Percentiles rank a stretch among this genome's conserved stretches.
Evolutionary conservation across 2,888 invertebrate genomes (phyloP).

Genomic region (Athrips mouffetella): DNA sequence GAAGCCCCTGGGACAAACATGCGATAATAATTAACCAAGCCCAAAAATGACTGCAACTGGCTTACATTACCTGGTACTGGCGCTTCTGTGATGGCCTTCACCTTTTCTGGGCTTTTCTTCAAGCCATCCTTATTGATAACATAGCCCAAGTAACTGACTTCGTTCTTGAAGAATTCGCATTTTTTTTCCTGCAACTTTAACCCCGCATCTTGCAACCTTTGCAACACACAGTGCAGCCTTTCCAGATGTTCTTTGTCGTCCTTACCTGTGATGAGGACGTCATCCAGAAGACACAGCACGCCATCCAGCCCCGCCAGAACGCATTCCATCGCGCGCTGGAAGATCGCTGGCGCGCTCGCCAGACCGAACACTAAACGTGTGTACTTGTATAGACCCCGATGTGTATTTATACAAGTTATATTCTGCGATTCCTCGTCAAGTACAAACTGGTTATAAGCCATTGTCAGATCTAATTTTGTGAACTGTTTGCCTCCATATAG

Average conservation of each 20-base stretch:
- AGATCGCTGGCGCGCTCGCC: constrained; percentile 25
- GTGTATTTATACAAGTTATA: constrained; percentile 8
- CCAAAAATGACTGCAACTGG: no score
- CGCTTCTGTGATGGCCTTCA: background rate
- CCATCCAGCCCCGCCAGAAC: constrained; percentile 23
- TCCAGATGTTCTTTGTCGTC: constrained; percentile 14
- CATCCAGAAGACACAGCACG: constrained; percentile 21
- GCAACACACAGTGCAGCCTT: constrained; percentile 18
- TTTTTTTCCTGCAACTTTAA: no score
- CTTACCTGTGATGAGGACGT: constrained; percentile 18
- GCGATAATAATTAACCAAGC: background rate
- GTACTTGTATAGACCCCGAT: constrained; percentile 18
- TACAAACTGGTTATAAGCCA: constrained; percentile 26
- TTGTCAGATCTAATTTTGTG: no score
- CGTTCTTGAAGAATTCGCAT: no score
- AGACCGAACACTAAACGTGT: constrained; percentile 23
- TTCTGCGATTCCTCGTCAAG: constrained; percentile 18
- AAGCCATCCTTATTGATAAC: background rate
- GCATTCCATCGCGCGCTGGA: constrained; percentile 25
- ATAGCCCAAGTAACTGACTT: background rate
- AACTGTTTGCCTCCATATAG: constrained; percentile 20
- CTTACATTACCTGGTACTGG: background rate
- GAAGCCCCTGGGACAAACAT: background rate
- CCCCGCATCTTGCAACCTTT: constrained; percentile 22
- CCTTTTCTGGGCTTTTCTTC: background rate